Base-by-base conservation (phyloP, 2,888 invertebrate species). In the Odontocerum albicorne region DNA sequence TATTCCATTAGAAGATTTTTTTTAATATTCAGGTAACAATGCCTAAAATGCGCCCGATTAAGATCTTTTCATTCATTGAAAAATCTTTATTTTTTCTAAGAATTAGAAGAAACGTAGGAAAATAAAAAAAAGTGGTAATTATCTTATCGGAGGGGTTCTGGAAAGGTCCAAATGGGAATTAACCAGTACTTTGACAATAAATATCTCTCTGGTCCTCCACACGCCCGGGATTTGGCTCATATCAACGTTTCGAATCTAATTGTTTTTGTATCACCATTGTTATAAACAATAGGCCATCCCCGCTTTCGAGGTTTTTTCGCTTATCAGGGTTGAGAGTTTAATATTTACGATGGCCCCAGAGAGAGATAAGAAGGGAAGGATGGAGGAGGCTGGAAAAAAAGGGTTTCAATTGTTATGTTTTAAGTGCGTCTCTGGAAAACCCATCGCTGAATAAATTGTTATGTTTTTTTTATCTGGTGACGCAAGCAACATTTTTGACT, bases 251-350 rank as follows among this genome's bases (percentile, higher is more conserved):
- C 19, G 49, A 44, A 59, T 59, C 59, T 59, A 56, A 59, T 59
- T 59, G 59, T 59, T 59, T 59, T 59, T 59, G 59, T 59, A 59
- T 59, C 59, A 50, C 56, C 55, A 53, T 59, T 59, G 55, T 56
- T 59, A 56, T 59, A 59, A 59, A 59, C 59, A 59, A 59, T 38
- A 44, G 49, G 33, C 35, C 13, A 33, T 13, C 46, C 45, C 36
- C 27, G 19, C 44, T 56, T 43, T 46, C 17, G 36, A 38, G 54
- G 51, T 40, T 44, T 40, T 44, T 33, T 40, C 44, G 59, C 52
- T 59, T 58, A 55, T 55, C 51, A 38, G 35, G 36, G 42, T 33
- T 22, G 7, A 21, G 57, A 13, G 40, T 47, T 39, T 52, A 55
- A 59, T 59, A 59, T 59, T 59, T 59, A 59, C 55, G 59, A 44